Evolutionary conservation across 2,113 vertebrate genomes (phyloP).

Genomic region (Dasyurus viverrinus): DNA sequence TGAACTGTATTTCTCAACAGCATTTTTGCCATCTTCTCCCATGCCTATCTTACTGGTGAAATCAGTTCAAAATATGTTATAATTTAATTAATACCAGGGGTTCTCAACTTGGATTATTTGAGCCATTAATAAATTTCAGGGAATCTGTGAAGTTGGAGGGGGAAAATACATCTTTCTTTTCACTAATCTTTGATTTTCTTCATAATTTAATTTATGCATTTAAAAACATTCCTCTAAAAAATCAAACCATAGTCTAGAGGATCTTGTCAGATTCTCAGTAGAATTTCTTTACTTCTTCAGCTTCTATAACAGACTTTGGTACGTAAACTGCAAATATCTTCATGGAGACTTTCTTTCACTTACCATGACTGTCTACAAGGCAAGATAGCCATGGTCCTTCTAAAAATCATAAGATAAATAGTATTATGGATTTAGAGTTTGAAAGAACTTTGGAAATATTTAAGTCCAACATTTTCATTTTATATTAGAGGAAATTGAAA

Average conservation of each 20-base stretch:
- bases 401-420: neutral
- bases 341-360: neutral
- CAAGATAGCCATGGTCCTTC: neutral
- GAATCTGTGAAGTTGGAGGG: neutral
- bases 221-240: neutral
- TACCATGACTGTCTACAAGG: neutral
- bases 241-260: neutral
- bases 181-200: neutral
- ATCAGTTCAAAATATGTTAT: neutral
- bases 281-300: neutral
- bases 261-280: neutral
- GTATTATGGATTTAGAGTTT: neutral
- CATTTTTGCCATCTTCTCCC: neutral
- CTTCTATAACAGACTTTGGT: neutral
- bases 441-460: neutral
- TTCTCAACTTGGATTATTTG: neutral
- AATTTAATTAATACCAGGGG: neutral
- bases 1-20: neutral
- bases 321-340: neutral
- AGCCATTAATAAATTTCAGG: neutral
- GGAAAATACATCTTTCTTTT: neutral
- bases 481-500: neutral
- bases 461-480: neutral
- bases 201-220: neutral
- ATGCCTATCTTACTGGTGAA: neutral